phyloP scores from a whole-genome alignment of 2,113 vertebrate species.

The Etia nguti region DNA sequence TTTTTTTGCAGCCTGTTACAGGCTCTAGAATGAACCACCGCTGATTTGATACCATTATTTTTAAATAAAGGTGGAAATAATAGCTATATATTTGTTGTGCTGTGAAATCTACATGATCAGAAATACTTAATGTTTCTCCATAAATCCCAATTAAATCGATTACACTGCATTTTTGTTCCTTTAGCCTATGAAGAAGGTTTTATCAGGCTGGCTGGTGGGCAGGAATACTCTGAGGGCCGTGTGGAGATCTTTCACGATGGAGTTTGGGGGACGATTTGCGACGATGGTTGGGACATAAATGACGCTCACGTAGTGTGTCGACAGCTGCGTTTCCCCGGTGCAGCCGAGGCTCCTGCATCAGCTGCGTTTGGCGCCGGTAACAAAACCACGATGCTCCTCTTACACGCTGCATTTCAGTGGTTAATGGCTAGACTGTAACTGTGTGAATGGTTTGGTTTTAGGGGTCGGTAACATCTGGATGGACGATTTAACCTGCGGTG shows the following conservation, averaged over 20 bases:
- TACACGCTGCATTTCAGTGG: accelerated
- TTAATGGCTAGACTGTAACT: background rate
- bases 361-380: background rate
- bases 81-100: background rate
- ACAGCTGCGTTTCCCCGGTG: background rate
- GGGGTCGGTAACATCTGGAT: constrained; percentile 14
- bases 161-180: background rate
- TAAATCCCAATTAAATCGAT: background rate
- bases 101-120: background rate
- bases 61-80: background rate
- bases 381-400: background rate
- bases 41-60: background rate
- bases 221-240: constrained; percentile 1
- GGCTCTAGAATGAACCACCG: background rate
- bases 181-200: background rate
- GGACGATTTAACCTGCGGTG: background rate
- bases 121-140: background rate
- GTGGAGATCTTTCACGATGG: constrained; percentile 30
- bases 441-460: background rate
- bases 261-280: constrained; percentile 24
- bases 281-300: background rate
- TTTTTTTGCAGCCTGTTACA: background rate
- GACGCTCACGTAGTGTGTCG: background rate
- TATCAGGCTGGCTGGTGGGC: background rate
- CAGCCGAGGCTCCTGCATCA: background rate